Evolutionary conservation across 1,140 invertebrate species (phyloP).

Genomic region (Hormaphis cornu): DNA sequence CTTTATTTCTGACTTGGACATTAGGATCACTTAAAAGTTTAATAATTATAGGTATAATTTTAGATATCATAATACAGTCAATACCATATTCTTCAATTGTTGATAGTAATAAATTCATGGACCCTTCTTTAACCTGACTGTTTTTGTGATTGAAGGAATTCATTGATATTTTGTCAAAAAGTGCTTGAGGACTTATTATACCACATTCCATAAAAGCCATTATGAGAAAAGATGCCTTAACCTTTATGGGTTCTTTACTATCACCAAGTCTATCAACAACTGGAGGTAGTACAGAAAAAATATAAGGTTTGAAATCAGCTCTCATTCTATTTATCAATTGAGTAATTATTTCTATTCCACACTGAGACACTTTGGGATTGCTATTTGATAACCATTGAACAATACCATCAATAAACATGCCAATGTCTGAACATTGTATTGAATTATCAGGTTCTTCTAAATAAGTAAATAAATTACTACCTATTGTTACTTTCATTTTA

Average conservation of each 20-base stretch:
- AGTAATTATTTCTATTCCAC: constrained; percentile 74
- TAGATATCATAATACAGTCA: constrained; percentile 64
- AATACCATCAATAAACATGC: constrained; percentile 74
- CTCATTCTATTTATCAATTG: constrained; percentile 76
- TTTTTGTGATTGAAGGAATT: constrained; percentile 72
- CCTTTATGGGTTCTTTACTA: constrained; percentile 71
- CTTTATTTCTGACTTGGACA: constrained; percentile 73
- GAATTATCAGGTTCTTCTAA: constrained; percentile 61
- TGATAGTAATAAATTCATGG: constrained; percentile 64
- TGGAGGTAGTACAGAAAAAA: constrained; percentile 72
- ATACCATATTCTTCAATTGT: constrained; percentile 80
- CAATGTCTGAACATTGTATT: constrained; percentile 74
- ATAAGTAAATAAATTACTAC: constrained; percentile 64
- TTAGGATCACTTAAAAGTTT: constrained; percentile 83
- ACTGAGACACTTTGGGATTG: constrained; percentile 65
- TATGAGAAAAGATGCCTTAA: constrained; percentile 68
- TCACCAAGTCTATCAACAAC: constrained; percentile 79
- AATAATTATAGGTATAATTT: constrained; percentile 70
- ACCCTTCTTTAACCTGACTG: constrained; percentile 74
- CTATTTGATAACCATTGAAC: constrained; percentile 81
- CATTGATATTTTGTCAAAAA: constrained; percentile 65
- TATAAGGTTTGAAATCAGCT: constrained; percentile 74
- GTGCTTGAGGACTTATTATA: constrained; percentile 65
- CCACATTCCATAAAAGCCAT: constrained; percentile 69
- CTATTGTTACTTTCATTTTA: constrained; percentile 69